phyloP scores from a whole-genome alignment of 2,113 vertebrate species.

The Elachura formosa region DNA sequence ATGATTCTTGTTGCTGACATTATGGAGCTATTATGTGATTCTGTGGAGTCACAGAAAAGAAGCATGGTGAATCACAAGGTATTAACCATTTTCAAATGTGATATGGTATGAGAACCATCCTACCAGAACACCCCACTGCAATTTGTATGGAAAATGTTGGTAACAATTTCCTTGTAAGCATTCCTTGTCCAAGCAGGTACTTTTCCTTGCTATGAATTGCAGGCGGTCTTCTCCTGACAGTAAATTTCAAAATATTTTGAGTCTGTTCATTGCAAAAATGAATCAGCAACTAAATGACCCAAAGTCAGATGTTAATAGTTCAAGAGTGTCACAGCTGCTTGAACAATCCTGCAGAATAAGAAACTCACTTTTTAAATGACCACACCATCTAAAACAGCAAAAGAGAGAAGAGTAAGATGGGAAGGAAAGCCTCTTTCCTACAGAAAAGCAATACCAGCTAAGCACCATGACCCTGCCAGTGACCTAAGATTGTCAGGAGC shows the following conservation, averaged over 20 bases:
- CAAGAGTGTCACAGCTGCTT: neutral
- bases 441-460: neutral
- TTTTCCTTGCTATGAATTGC: neutral
- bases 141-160: neutral
- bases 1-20: neutral
- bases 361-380: neutral
- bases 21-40: neutral
- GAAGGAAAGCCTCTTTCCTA: neutral
- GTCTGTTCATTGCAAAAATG: neutral
- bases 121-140: neutral
- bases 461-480: neutral
- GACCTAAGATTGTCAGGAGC: neutral
- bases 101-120: neutral
- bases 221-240: neutral
- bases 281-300: neutral
- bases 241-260: neutral
- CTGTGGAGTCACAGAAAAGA: neutral
- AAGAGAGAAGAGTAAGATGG: neutral
- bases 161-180: neutral
- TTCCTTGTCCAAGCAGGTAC: neutral
- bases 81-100: neutral
- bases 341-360: neutral
- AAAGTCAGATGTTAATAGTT: neutral
- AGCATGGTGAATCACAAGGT: neutral
- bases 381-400: neutral